Evolutionary conservation across 2,797 vertebrate species (phyloP), one percentile per base, ranked within the genome.

Genomic region (Columba guinea): DNA sequence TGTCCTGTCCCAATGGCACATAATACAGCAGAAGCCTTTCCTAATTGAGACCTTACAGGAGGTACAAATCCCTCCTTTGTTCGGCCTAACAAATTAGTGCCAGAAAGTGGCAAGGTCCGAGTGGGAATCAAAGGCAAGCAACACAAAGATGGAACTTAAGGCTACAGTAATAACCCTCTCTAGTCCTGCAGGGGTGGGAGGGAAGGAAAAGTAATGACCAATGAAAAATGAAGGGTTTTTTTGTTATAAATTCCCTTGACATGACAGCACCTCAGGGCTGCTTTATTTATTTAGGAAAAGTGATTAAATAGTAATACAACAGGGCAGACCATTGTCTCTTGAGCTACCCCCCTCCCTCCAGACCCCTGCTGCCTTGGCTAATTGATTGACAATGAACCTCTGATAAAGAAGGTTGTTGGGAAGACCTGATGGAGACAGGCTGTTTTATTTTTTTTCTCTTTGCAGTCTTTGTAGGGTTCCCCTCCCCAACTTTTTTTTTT

Each of bases 81-180:
- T 97, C 97, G 80, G 97, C 95, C 97, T 98, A 98, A 98, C 98
- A 99, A 99, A 98, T 98, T 98, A 98, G 98, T 98, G 98, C 98
- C 98, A 98, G 98, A 98, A 98, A 98, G 98, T 98, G 98, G 97
- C 97, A 97, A 97, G 97, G 98, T 98, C 98, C 97, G 97, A 98
- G 97, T 97, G 97, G 97, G 97, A 98, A 98, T 98, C 98, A 98
- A 98, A 98, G 98, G 97, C 97, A 96, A 97, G 97, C 97, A 98
- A 97, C 97, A 98, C 98, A 98, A 98, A 98, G 98, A 98, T 98
- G 97, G 98, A 97, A 98, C 98, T 98, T 98, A 98, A 98, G 97
- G 98, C 98, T 98, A 98, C 98, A 98, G 98, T 98, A 98, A 98
- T 98, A 98, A 98, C 98, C 98, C 97, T 98, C 98, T 98, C 98